Conservation (phyloP, 2,888 invertebrate genomes). For the Calliphora vomitoria region DNA sequence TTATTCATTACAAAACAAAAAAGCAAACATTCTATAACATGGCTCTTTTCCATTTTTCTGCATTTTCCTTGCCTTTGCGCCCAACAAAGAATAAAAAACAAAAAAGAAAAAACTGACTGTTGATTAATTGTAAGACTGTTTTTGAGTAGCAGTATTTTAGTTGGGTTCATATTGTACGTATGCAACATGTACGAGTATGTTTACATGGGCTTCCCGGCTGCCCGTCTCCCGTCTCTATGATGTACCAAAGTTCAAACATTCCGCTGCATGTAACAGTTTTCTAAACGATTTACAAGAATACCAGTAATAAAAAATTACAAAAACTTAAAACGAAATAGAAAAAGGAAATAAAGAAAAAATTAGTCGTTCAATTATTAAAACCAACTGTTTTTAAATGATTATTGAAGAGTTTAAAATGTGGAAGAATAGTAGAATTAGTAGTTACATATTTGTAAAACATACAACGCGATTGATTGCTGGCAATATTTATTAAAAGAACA, state of each 20-base stretch:
- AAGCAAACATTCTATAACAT: conserved; percentile 14
- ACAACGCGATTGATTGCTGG: conserved; percentile 14
- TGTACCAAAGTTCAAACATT: conserved; percentile 27
- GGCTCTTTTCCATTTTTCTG: not conserved
- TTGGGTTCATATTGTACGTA: not conserved
- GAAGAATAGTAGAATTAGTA: not conserved
- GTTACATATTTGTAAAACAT: conserved; percentile 17
- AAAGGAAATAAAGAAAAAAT: not conserved
- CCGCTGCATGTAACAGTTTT: conserved; percentile 9
- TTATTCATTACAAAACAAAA: conserved; percentile 33
- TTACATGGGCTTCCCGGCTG: not conserved
- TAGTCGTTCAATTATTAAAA: not conserved
- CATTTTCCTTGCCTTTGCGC: not conserved
- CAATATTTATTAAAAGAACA: not conserved
- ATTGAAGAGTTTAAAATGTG: not conserved
- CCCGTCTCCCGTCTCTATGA: not conserved
- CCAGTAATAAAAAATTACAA: not conserved
- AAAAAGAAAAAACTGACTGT: conserved; percentile 2
- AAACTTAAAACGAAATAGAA: not conserved
- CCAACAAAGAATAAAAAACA: not conserved
- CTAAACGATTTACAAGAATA: conserved; percentile 32
- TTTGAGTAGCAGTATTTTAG: conserved; percentile 12
- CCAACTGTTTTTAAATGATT: conserved; percentile 11
- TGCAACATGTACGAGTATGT: not conserved
- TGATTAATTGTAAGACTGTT: conserved; percentile 51